phyloP scores from a whole-genome alignment of 2,113 vertebrate species.

The Pyrgilauda ruficollis region DNA sequence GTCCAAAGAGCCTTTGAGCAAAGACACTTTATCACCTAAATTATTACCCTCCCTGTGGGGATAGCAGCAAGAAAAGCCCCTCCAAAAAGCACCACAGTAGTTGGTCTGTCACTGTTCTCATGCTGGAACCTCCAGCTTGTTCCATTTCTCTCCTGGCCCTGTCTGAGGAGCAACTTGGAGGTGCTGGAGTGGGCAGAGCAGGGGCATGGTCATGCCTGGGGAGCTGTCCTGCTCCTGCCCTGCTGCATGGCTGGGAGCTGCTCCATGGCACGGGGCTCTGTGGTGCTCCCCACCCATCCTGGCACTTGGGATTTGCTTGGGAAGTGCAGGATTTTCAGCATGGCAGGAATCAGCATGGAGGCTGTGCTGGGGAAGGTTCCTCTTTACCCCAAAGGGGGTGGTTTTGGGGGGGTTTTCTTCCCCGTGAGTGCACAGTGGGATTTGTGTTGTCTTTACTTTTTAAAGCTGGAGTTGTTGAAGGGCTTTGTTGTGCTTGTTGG shows the following conservation, averaged over 20 bases:
- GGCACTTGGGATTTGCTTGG: neutral
- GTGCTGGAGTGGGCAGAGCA: neutral
- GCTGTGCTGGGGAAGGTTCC: neutral
- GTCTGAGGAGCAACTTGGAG: neutral
- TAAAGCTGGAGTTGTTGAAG: neutral
- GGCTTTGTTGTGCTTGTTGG: neutral
- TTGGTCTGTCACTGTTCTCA: neutral
- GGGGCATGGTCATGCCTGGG: fast-evolving
- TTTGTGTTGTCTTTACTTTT: neutral
- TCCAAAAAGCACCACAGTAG: neutral
- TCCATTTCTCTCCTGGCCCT: neutral
- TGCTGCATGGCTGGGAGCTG: neutral
- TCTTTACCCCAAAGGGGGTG: no score
- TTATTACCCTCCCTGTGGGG: neutral
- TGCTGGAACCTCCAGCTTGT: neutral
- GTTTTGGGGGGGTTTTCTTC: neutral
- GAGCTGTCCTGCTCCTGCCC: neutral
- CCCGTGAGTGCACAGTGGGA: neutral
- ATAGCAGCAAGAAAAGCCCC: neutral
- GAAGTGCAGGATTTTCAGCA: neutral
- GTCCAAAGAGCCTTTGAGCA: neutral
- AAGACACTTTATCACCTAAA: neutral
- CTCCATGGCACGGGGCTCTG: fast-evolving
- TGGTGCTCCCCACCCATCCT: neutral
- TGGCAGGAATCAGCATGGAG: neutral